These are phyloP conservation scores for Psix sp. DNA, from an alignment of 1,140 invertebrate genomes.

Conservation along the genomic window DNA sequence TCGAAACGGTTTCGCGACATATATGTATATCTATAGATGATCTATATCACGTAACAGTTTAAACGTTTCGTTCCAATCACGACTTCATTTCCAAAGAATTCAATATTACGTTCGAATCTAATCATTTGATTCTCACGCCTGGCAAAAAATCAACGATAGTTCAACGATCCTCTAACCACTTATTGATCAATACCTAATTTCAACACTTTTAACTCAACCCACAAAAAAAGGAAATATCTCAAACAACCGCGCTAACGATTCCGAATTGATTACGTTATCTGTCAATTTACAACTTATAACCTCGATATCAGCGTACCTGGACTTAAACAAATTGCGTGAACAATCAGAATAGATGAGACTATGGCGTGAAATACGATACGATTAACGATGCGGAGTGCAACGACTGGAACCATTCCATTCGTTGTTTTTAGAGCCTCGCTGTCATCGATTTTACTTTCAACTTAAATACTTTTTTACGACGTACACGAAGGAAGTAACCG, in stretches of 20 bases:
- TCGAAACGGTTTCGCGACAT: too few relatives aligned
- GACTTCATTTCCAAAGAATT: constrained; percentile 27
- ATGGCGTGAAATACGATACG: too few relatives aligned
- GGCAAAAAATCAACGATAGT: constrained; percentile 58
- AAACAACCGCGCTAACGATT: constrained; percentile 36
- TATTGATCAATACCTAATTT: not conserved
- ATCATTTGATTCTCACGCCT: constrained; percentile 37
- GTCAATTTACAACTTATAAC: constrained; percentile 50
- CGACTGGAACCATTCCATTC: too few relatives aligned
- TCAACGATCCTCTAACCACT: constrained; percentile 48
- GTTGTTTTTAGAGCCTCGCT: too few relatives aligned
- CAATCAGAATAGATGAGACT: constrained; percentile 65
- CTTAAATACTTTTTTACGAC: too few relatives aligned
- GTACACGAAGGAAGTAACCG: too few relatives aligned
- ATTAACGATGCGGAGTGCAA: too few relatives aligned
- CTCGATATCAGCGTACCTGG: constrained; percentile 54
- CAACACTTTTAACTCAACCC: constrained; percentile 3
- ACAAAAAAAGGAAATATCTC: constrained; percentile 24
- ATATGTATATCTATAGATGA: too few relatives aligned
- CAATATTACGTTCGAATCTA: constrained; percentile 36
- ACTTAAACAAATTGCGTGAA: constrained; percentile 65
- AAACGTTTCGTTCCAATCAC: constrained; percentile 21
- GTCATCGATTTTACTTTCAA: too few relatives aligned
- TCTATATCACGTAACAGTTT: not conserved
- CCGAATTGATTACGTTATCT: constrained; percentile 38